phyloP scores from a whole-genome alignment of 2,113 vertebrate species.

The Anoura caudifer region DNA sequence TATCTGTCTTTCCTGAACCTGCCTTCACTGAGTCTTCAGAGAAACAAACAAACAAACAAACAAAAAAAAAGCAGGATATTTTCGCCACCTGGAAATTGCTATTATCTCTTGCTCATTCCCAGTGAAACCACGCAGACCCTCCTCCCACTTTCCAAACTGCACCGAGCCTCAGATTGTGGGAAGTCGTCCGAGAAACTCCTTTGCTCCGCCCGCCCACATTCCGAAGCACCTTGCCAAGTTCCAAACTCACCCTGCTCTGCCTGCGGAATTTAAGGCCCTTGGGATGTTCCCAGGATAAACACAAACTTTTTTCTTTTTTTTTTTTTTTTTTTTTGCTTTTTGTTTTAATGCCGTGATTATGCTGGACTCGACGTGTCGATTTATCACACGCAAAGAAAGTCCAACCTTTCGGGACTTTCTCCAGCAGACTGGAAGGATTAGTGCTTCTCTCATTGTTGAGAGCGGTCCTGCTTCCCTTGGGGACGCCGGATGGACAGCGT shows the following conservation, averaged over 20 bases:
- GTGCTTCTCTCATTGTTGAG: background rate
- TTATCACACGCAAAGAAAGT: background rate
- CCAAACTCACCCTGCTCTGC: rapidly evolving
- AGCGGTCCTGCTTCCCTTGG: rapidly evolving
- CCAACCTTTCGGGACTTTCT: background rate
- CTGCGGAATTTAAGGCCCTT: background rate
- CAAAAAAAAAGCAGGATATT: too few species aligned
- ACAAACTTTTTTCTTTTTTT: too few species aligned
- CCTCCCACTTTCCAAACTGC: background rate
- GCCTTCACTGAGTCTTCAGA: rapidly evolving
- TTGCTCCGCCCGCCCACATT: rapidly evolving
- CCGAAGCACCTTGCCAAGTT: background rate
- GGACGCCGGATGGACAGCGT: background rate
- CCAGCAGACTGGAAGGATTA: rapidly evolving
- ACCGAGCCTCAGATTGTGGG: rapidly evolving
- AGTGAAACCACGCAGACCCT: rapidly evolving
- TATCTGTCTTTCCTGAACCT: too few species aligned
- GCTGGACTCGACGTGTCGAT: background rate
- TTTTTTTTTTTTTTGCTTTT: too few species aligned
- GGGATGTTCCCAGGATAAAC: background rate
- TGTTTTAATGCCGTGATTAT: background rate
- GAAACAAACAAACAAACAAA: too few species aligned
- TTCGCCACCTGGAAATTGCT: background rate
- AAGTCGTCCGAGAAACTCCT: background rate
- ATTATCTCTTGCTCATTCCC: too few species aligned